Percentiles rank a stretch among this genome's conserved stretches.
These are phyloP conservation scores for Melipona quadrifasciata DNA, from an alignment of 1,140 invertebrate genomes.

Conservation along the genomic window DNA sequence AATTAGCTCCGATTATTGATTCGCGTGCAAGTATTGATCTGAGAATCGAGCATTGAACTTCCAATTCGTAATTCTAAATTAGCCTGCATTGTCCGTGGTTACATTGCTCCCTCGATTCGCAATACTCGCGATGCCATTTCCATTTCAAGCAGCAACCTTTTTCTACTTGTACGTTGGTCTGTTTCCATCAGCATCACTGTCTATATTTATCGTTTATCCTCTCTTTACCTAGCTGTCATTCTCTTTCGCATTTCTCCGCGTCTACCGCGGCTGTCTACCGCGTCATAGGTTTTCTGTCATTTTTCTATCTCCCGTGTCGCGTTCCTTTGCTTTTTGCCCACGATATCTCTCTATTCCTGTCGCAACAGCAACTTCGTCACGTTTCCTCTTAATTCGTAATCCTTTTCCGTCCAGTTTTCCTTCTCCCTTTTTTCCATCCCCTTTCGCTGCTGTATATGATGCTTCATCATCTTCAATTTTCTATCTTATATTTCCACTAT, in stretches of 20 bases:
- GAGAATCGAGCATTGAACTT: not conserved
- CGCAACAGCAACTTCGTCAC: not conserved
- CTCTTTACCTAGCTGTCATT: not conserved
- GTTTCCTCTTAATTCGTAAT: constrained; percentile 48
- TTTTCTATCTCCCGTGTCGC: not conserved
- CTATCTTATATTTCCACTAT: not conserved
- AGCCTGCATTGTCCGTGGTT: not conserved
- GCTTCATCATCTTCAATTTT: not conserved
- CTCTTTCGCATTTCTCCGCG: not conserved
- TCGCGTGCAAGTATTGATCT: not conserved
- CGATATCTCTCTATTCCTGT: constrained; percentile 3
- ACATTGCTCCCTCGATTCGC: not conserved
- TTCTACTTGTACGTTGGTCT: not conserved
- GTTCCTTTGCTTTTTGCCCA: not conserved
- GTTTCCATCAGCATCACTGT: constrained; percentile 16
- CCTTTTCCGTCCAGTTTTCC: constrained; percentile 35
- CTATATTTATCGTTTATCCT: constrained; percentile 8
- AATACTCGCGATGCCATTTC: not conserved
- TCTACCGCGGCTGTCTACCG: constrained; percentile 5
- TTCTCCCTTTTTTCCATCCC: constrained; percentile 6
- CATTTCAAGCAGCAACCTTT: constrained; percentile 6
- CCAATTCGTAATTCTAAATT: not conserved
- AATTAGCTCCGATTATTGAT: not conserved
- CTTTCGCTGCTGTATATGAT: constrained; percentile 4
- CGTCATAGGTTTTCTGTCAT: constrained; percentile 19